Conservation (phyloP, 1,140 invertebrate species). For the Lerema accius region DNA sequence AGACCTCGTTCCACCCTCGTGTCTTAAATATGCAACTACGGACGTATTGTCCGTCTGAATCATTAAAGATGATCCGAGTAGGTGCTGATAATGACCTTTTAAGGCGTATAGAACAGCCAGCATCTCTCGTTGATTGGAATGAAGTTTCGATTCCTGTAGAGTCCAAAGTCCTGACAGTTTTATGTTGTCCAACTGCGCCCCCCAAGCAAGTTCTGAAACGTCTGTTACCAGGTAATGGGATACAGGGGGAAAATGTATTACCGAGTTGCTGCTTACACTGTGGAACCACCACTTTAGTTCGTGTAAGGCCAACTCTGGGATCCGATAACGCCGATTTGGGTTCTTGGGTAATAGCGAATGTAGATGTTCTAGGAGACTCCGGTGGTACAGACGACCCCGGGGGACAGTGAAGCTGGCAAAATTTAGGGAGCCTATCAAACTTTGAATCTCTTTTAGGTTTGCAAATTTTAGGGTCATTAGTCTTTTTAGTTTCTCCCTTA, state of each 20-base stretch:
- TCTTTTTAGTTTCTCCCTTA: neutral
- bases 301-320: neutral
- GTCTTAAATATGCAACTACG: neutral
- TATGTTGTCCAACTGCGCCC: neutral
- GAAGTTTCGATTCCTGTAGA: neutral
- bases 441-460: neutral
- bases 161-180: neutral
- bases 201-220: conserved; percentile 5
- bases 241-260: neutral
- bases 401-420: conserved; percentile 1
- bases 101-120: conserved; percentile 3
- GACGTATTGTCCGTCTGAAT: neutral
- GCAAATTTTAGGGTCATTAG: neutral
- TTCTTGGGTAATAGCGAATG: neutral
- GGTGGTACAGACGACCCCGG: neutral
- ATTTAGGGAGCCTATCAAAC: neutral
- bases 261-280: neutral
- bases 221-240: conserved; percentile 4
- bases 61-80: neutral
- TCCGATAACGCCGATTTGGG: neutral
- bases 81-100: conserved; percentile 1
- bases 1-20: neutral
- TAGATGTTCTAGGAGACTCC: neutral
- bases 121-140: conserved; percentile 17
- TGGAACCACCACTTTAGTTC: neutral